Percentiles rank a stretch among this genome's conserved stretches.
phyloP scores from a whole-genome alignment of 2,797 vertebrate genomes.

The Sebastes glaucus region DNA sequence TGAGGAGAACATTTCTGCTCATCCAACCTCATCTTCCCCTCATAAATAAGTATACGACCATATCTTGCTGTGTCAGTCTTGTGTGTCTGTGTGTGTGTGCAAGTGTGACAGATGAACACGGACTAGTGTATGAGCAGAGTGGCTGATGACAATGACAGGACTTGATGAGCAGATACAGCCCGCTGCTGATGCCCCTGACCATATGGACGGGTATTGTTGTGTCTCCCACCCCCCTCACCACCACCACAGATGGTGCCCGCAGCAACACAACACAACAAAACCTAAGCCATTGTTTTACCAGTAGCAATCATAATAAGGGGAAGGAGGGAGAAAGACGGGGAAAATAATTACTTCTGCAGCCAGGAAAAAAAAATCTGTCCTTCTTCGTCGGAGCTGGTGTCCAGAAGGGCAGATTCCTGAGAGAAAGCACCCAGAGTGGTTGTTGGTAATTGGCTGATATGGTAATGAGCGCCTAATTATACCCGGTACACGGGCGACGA shows the following conservation, averaged over 20 bases:
- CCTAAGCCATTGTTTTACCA: conserved; percentile 81
- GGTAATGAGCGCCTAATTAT: conserved; percentile 86
- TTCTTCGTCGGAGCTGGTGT: conserved; percentile 73
- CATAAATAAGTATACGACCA: conserved; percentile 56
- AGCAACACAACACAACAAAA: conserved; percentile 78
- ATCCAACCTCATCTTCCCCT: conserved; percentile 50
- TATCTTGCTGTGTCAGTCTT: conserved; percentile 61
- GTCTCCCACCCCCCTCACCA: conserved; percentile 55
- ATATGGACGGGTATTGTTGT: conserved; percentile 84
- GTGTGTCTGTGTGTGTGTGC: conserved; percentile 22
- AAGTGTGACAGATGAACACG: conserved; percentile 71
- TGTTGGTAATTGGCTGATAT: conserved; percentile 83
- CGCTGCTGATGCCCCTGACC: conserved; percentile 78
- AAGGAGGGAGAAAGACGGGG: conserved; percentile 64
- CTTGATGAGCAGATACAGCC: conserved; percentile 78
- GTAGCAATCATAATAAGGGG: conserved; percentile 78
- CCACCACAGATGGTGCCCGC: conserved; percentile 83
- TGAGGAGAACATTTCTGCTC: conserved; percentile 41
- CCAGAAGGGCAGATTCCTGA: conserved; percentile 86
- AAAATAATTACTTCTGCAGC: conserved; percentile 79
- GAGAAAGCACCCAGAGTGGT: conserved; percentile 82
- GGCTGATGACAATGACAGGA: conserved; percentile 78
- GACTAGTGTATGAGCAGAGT: conserved; percentile 68
- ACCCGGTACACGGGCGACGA: conserved; percentile 65
- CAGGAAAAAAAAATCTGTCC: conserved; percentile 70